Conservation (phyloP, 2,888 invertebrate species). For the Lasioglossum lativentre region DNA sequence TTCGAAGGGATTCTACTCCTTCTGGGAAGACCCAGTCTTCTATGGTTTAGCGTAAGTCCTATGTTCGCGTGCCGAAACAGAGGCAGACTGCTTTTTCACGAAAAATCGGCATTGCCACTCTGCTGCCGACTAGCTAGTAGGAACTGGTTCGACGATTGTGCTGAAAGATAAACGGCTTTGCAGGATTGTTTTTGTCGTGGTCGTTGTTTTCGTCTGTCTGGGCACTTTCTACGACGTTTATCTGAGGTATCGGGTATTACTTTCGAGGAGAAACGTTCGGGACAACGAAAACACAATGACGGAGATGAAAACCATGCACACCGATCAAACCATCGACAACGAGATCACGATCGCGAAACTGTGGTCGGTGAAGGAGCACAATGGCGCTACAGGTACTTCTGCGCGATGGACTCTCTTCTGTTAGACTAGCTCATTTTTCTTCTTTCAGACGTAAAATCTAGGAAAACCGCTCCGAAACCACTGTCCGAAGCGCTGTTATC, state of each 20-base stretch:
- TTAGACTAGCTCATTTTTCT: not conserved
- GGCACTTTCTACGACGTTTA: constrained; percentile 85
- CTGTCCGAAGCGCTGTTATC: constrained; percentile 76
- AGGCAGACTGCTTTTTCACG: not conserved
- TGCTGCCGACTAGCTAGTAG: not conserved
- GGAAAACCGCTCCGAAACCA: constrained; percentile 71
- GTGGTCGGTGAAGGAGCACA: constrained; percentile 74
- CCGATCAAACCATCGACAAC: constrained; percentile 6
- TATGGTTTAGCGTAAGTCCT: constrained; percentile 69
- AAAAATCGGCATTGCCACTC: not conserved
- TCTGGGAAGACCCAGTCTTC: constrained; percentile 72
- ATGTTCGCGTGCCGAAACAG: not conserved
- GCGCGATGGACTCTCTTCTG: not conserved
- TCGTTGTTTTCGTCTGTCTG: constrained; percentile 81
- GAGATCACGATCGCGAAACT: constrained; percentile 72
- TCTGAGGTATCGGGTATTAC: constrained; percentile 71
- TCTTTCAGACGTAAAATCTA: constrained; percentile 70
- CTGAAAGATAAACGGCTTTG: constrained; percentile 15
- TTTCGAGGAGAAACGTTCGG: constrained; percentile 47
- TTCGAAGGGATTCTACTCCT: constrained; percentile 69
- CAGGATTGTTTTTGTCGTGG: constrained; percentile 74
- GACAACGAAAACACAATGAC: constrained; percentile 44
- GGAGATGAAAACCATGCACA: constrained; percentile 52
- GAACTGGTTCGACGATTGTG: not conserved
- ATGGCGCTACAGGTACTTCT: constrained; percentile 60